Percentiles rank a stretch among this genome's conserved stretches.
phyloP scores from a whole-genome alignment of 1,140 invertebrate species.

The Trichoplusia ni region DNA sequence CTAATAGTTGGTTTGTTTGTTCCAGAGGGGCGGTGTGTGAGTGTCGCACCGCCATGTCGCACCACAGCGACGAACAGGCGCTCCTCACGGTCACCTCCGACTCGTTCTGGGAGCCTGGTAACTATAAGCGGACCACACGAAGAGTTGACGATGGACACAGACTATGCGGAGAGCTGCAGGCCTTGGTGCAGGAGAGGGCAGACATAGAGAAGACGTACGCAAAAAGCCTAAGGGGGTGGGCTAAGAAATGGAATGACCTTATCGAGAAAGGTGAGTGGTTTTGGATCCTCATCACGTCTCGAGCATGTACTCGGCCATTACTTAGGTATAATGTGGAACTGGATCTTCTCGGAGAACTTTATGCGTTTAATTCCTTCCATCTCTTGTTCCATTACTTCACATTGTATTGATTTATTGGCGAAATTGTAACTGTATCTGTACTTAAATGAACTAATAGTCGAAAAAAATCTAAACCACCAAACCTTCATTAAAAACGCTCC shows the following conservation, averaged over 20 bases:
- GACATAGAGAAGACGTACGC: constrained; percentile 99
- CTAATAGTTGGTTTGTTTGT: too few species aligned
- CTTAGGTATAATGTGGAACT: too few species aligned
- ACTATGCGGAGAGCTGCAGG: constrained; percentile 94
- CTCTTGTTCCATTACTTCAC: too few species aligned
- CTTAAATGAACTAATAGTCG: too few species aligned
- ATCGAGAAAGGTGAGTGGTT: constrained; percentile 95
- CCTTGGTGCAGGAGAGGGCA: constrained; percentile 93
- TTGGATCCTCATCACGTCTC: too few species aligned
- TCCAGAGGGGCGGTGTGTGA: constrained; percentile 78
- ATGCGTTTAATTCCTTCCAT: too few species aligned
- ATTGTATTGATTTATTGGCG: too few species aligned
- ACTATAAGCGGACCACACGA: constrained; percentile 98
- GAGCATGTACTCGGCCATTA: too few species aligned
- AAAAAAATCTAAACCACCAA: too few species aligned
- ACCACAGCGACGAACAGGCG: constrained; percentile 97
- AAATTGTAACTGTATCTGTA: too few species aligned
- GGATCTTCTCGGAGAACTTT: too few species aligned
- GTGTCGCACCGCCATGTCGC: constrained; percentile 89
- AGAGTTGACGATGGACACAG: constrained; percentile 97
- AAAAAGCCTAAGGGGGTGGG: constrained; percentile 95
- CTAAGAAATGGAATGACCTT: constrained; percentile 98
- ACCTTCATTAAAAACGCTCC: too few species aligned
- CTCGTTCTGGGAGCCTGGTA: constrained; percentile 98
- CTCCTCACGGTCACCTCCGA: constrained; percentile 92